Evolutionary conservation across 2,113 vertebrate species (phyloP).

Genomic region (Hippocampus comes): DNA sequence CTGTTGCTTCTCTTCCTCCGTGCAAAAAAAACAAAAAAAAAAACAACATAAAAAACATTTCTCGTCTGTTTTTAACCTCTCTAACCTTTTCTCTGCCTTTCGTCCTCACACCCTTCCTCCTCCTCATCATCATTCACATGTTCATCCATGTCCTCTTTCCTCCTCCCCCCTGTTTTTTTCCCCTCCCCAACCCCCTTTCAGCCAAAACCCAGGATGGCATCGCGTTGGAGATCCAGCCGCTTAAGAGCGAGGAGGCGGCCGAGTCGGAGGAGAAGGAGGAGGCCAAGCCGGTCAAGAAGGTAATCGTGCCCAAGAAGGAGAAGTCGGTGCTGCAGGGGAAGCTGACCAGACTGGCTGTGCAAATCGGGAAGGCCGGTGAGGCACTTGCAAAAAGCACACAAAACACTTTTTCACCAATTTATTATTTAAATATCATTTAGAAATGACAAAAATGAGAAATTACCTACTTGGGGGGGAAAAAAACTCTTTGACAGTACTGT

Average conservation of each 20-base stretch:
- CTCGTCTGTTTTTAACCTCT: conserved; percentile 17
- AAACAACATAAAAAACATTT: background rate
- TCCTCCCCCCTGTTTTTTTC: background rate
- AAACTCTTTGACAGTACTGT: too few relatives aligned
- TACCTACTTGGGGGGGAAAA: too few relatives aligned
- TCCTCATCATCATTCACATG: conserved; percentile 19
- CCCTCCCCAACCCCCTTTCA: conserved; percentile 58
- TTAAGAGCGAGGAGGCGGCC: conserved; percentile 89
- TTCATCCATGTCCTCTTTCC: conserved; percentile 10
- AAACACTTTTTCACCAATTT: too few relatives aligned
- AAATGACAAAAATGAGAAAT: too few relatives aligned
- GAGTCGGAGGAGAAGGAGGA: conserved; percentile 87
- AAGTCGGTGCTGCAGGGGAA: conserved; percentile 97
- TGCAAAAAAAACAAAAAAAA: background rate
- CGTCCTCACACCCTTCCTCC: conserved; percentile 38
- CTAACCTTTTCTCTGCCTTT: conserved; percentile 52
- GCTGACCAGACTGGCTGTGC: conserved; percentile 88
- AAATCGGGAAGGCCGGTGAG: conserved; percentile 95
- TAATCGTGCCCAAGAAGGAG: conserved; percentile 90
- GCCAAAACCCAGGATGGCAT: conserved; percentile 96
- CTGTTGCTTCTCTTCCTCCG: background rate
- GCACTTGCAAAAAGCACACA: background rate
- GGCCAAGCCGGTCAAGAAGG: conserved; percentile 82
- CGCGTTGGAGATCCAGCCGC: conserved; percentile 92
- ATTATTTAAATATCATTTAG: too few relatives aligned